phyloP scores from a whole-genome alignment of 2,888 invertebrate genomes.

The Scotopteryx bipunctaria region DNA sequence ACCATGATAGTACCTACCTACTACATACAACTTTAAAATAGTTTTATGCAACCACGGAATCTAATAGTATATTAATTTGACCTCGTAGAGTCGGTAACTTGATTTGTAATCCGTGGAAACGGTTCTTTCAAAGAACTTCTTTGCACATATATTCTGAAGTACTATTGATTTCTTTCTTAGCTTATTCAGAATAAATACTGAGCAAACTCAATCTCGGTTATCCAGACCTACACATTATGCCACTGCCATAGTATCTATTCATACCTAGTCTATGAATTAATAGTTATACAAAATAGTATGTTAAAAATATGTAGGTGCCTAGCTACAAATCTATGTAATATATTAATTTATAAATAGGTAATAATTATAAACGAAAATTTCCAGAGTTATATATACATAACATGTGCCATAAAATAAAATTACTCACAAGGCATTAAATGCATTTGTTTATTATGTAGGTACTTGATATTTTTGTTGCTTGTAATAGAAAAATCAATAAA shows the following conservation, averaged over 20 bases:
- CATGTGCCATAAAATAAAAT: constrained; percentile 21
- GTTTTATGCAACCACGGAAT: neutral
- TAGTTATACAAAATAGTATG: constrained; percentile 6
- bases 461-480: neutral
- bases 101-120: no score
- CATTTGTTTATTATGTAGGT: no score
- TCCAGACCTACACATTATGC: constrained; percentile 6
- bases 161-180: no score
- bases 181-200: no score
- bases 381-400: constrained; percentile 22
- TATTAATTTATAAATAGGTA: constrained; percentile 29
- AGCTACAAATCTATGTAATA: constrained; percentile 16
- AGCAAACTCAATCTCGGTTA: no score
- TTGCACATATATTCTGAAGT: no score
- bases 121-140: no score
- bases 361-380: constrained; percentile 14
- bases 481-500: neutral
- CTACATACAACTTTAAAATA: neutral
- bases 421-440: constrained; percentile 33
- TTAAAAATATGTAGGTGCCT: constrained; percentile 9
- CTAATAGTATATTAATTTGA: no score
- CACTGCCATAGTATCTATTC: constrained; percentile 20
- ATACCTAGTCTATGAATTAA: neutral
- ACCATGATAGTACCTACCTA: constrained; percentile 2
- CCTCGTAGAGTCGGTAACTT: no score